Percentiles rank a stretch among this genome's conserved stretches.
Evolutionary conservation across 2,113 vertebrate genomes (phyloP).

Genomic region (Centropristis striata): DNA sequence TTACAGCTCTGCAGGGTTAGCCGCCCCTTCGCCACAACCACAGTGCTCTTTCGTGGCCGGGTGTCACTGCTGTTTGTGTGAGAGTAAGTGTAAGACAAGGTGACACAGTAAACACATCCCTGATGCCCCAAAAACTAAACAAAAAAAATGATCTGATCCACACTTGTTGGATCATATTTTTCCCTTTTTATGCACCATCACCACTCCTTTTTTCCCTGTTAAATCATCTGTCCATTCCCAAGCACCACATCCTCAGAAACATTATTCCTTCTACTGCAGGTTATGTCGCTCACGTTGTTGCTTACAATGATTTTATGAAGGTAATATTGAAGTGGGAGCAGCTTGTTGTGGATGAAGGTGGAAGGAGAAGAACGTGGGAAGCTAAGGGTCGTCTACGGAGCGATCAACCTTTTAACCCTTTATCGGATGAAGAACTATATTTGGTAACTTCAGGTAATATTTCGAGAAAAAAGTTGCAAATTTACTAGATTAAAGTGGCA

Average conservation of each 20-base stretch:
- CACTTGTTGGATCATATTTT: not conserved
- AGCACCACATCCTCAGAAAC: conserved; percentile 2
- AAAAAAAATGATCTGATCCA: conserved; percentile 13
- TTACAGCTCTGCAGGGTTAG: conserved; percentile 51
- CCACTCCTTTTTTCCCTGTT: not conserved
- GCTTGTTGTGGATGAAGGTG: conserved; percentile 15
- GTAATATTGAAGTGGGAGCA: conserved; percentile 6
- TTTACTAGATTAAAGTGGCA: no score
- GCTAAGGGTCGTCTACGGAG: conserved; percentile 42
- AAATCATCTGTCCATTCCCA: conserved; percentile 23
- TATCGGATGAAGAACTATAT: no score
- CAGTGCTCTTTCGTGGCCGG: conserved; percentile 34
- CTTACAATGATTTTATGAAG: conserved; percentile 30
- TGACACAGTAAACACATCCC: conserved; percentile 57
- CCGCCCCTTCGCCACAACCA: conserved; percentile 30
- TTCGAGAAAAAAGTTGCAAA: no score
- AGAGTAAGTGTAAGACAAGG: conserved; percentile 31
- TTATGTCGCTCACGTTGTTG: conserved; percentile 27
- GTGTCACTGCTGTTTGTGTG: conserved; percentile 42
- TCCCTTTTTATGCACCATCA: not conserved
- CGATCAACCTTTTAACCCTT: conserved; percentile 49
- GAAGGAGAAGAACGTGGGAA: conserved; percentile 11
- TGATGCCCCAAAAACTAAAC: conserved; percentile 35
- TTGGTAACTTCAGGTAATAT: no score
- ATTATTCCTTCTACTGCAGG: conserved; percentile 19